Evolutionary conservation across 1,140 invertebrate species (phyloP), one percentile per base, ranked within the genome.

Genomic region (Ceratitis capitata): DNA sequence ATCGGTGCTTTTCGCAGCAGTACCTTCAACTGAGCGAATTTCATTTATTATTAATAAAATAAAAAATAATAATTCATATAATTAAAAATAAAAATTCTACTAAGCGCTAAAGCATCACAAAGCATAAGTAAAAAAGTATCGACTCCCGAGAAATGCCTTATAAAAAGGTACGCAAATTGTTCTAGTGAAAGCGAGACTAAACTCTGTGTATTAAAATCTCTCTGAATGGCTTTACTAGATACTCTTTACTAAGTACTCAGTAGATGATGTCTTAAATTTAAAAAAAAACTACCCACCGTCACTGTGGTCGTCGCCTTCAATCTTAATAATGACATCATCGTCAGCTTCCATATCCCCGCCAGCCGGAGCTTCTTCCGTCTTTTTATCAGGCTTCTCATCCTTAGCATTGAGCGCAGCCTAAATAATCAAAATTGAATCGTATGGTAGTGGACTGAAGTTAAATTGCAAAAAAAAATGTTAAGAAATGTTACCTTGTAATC

Each of bases 401-500:
- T 83, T 39, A 87, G 90, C 4, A 88, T 90, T 90, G 1, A 91
- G 78, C 5, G 90, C 89, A 12, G 87, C 49, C 86, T 86, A 19
- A n/a, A 58, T 35, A 39, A 39, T 7, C 61, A 56, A 26, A 85
- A 19, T 35, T 39, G 10, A 39, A 10, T 5, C 14, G 4, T 26
- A 32, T 53, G 16, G 7, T 53, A 53, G 29, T 53, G 1, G 16
- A n/a, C 19, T 88, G 9, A 87, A 32, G 74, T 85, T 29, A 1
- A 86, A 64, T n/a, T 39, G 78, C 23, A 83, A 78, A 26, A 85
- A 23, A 39, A n/a, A n/a, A n/a, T n/a, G n/a, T n/a, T n/a, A n/a
- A n/a, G n/a, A n/a, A 56, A 32, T 12, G 19, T 53, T 53, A 97
- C 96, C 94, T 97, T 96, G 88, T 95, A 95, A 92, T 98, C 98